phyloP scores from a whole-genome alignment of 2,888 invertebrate genomes.

The Acrobasis consociella region DNA sequence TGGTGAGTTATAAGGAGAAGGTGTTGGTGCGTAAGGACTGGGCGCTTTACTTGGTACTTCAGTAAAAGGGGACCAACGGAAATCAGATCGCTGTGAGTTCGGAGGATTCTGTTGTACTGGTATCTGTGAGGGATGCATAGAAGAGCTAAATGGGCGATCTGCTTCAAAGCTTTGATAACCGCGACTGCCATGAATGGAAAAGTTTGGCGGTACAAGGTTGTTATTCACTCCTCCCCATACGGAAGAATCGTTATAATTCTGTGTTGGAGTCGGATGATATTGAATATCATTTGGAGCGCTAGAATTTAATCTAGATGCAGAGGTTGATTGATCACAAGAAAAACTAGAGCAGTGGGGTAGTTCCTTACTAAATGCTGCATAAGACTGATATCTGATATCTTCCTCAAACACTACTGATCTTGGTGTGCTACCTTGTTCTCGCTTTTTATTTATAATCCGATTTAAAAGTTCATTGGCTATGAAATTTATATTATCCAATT shows the following conservation, averaged over 20 bases:
- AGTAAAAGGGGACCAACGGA: not conserved
- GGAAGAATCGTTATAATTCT: not conserved
- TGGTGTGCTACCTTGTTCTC: conserved; percentile 27
- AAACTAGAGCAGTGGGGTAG: conserved; percentile 44
- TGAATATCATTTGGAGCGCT: not conserved
- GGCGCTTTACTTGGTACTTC: not conserved
- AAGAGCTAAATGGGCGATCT: conserved; percentile 2
- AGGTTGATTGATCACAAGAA: not conserved
- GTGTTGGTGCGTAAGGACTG: not conserved
- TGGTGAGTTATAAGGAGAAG: not conserved
- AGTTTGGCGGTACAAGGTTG: not conserved
- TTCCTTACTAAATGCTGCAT: conserved; percentile 43
- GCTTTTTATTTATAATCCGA: conserved; percentile 46
- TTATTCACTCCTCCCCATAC: conserved; percentile 11
- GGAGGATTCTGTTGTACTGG: not conserved
- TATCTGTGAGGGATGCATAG: conserved; percentile 1
- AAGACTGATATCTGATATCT: conserved; percentile 28
- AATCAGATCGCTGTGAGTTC: not conserved
- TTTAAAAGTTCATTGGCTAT: conserved; percentile 55
- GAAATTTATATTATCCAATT: conserved; percentile 42
- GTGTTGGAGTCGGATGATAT: not conserved
- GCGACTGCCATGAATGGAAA: not conserved
- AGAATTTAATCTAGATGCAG: not conserved
- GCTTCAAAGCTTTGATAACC: conserved; percentile 5
- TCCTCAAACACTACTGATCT: conserved; percentile 42